Evolutionary conservation across 1,140 invertebrate species (phyloP), one percentile per base, ranked within the genome.

Genomic region (Lasioglossum albipes): DNA sequence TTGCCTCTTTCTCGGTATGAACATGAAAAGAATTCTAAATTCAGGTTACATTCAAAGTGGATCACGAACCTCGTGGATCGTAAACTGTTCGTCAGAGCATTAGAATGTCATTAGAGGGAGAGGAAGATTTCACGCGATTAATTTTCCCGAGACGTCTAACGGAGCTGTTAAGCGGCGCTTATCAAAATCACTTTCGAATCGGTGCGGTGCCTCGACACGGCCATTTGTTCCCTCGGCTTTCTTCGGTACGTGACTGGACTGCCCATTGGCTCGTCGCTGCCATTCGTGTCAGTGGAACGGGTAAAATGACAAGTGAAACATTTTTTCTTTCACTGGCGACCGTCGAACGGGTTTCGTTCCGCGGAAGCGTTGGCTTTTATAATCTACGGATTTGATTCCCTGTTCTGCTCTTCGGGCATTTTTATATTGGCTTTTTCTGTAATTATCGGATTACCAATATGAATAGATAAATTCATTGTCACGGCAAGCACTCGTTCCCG

Each of bases 131-230:
- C 52, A 27, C 42, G 2, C 54, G 75, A 41, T 36, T 57, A 68
- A 36, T 61, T 69, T 0, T 2, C 4, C 10, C 12, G n/a, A 9
- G 9, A 65, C 22, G 18, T 74, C 2, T n/a, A 57, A 66, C n/a
- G 18, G n/a, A 16, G 9, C 16, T n/a, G 59, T 65, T 42, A 41
- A 82, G 10, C 18, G 36, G 18, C 27, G 31, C 20, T 67, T 61
- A 22, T 66, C 57, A 52, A 20, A 67, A 67, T 76, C 67, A 82
- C 67, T 86, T 79, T 86, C 59, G 31, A 86, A 75, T 74, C 49
- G 42, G 16, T 36, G 10, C 49, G 42, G 16, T 36, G 10, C n/a
- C 13, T 52, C 16, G 41, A 16, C 20, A 52, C 36, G 20, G 64
- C 45, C 9, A 62, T 83, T 79, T 12, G 68, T 75, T 76, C 57